These are phyloP conservation scores for Drosophila tropicalis DNA, from an alignment of 1,140 invertebrate species.

Conservation along the genomic window DNA sequence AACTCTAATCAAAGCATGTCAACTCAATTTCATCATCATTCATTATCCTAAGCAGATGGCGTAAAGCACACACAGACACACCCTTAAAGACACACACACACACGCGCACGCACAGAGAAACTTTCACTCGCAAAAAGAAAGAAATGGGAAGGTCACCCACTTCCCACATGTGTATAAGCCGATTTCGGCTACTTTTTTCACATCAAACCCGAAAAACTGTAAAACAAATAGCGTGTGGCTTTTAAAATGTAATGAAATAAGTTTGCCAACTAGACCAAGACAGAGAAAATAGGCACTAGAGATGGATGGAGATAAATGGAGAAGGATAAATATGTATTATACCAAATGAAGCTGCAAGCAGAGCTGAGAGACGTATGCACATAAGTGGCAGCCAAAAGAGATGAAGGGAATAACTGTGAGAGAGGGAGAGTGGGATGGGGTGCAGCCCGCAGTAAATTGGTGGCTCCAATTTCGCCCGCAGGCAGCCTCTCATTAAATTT, in stretches of 20 bases:
- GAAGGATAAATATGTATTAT: neutral
- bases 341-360: neutral
- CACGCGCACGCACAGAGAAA: too few relatives aligned
- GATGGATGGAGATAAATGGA: neutral
- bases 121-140: too few relatives aligned
- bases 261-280: constrained; percentile 13
- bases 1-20: constrained; percentile 5
- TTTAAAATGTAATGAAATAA: constrained; percentile 28
- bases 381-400: too few relatives aligned
- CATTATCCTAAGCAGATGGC: constrained; percentile 10
- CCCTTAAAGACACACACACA: neutral
- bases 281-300: neutral
- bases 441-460: constrained; percentile 13
- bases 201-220: constrained; percentile 18
- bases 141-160: too few relatives aligned
- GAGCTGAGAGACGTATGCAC: neutral
- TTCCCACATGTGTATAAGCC: neutral
- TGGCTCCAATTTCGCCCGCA: constrained; percentile 23
- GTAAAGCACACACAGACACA: neutral
- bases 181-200: constrained; percentile 18
- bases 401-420: neutral
- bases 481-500: constrained; percentile 23
- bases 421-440: neutral
- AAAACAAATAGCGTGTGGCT: constrained; percentile 22
- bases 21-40: constrained; percentile 10